phyloP scores from a whole-genome alignment of 2,113 vertebrate species.

The Dendrocopos noguchii region DNA sequence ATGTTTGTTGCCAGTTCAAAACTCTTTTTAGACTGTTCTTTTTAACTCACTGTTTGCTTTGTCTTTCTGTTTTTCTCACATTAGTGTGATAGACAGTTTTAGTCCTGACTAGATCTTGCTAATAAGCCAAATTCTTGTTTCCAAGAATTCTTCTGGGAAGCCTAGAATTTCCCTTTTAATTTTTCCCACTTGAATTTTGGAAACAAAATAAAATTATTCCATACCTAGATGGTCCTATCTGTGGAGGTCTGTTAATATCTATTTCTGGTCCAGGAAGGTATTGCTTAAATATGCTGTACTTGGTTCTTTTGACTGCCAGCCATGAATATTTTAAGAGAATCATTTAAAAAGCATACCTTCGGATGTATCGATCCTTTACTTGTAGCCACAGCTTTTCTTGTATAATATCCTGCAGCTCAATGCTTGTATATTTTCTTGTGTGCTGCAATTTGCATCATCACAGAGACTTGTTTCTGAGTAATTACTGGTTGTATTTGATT shows the following conservation, averaged over 20 bases:
- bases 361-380: neutral
- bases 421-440: neutral
- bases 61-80: neutral
- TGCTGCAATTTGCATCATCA: neutral
- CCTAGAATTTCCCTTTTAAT: neutral
- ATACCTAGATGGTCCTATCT: neutral
- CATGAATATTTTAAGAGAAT: constrained; percentile 34
- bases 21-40: neutral
- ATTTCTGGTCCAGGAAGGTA: neutral
- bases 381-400: neutral
- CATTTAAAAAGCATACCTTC: neutral
- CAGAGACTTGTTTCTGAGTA: neutral
- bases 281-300: neutral
- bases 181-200: neutral
- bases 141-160: neutral
- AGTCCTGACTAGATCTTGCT: neutral
- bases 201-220: neutral
- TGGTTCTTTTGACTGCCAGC: neutral
- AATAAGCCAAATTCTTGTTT: neutral
- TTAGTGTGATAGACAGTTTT: neutral
- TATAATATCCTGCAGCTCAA: neutral
- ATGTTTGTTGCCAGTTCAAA: neutral
- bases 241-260: neutral
- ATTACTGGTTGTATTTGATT: neutral
- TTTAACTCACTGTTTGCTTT: neutral